These are phyloP conservation scores for Isichthys henryi DNA, from an alignment of 2,113 vertebrate genomes.

Conservation along the genomic window DNA sequence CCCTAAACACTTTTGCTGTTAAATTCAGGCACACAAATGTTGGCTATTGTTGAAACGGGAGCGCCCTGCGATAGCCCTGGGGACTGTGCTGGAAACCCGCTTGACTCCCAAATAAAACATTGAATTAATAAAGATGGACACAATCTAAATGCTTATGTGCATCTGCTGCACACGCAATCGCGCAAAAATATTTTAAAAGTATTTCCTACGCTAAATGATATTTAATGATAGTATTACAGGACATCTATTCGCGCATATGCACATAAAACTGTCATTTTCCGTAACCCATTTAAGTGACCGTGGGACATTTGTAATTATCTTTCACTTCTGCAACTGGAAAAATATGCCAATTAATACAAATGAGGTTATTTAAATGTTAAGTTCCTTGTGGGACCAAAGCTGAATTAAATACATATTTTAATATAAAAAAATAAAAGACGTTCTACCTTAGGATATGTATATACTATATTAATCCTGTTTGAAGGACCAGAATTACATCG, in stretches of 20 bases:
- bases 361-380: conserved; percentile 21
- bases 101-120: neutral
- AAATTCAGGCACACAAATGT: neutral
- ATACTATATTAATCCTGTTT: neutral
- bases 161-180: neutral
- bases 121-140: neutral
- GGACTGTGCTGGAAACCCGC: neutral
- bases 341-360: conserved; percentile 29
- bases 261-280: neutral
- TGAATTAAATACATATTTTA: conserved; percentile 4
- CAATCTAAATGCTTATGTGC: neutral
- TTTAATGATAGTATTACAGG: neutral
- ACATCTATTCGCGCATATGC: neutral
- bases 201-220: neutral
- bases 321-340: conserved; percentile 16
- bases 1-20: neutral
- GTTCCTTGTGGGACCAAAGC: neutral
- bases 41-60: neutral
- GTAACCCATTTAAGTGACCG: neutral
- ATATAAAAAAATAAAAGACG: conserved; percentile 2
- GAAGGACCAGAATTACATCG: neutral
- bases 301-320: conserved; percentile 16
- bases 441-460: neutral
- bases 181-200: neutral
- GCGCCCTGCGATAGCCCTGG: neutral